These are phyloP conservation scores for Magallana nippona DNA, from an alignment of 2,888 invertebrate genomes.

Conservation along the genomic window DNA sequence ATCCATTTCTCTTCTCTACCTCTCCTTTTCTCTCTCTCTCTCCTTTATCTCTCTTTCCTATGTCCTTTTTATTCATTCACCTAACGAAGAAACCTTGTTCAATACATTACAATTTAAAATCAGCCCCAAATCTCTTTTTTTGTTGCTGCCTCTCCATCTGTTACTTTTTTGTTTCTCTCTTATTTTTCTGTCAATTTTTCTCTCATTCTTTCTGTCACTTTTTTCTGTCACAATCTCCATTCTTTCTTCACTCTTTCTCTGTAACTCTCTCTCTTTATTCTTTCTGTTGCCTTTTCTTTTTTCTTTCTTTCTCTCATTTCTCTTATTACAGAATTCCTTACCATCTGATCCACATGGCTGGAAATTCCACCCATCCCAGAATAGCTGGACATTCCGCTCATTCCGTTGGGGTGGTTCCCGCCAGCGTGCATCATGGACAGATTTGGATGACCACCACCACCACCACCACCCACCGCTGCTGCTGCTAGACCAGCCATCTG, in stretches of 20 bases:
- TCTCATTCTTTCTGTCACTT: not conserved
- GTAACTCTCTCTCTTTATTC: not conserved
- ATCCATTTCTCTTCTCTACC: too few relatives aligned
- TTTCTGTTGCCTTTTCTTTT: not conserved
- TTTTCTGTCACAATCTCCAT: not conserved
- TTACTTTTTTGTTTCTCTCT: too few relatives aligned
- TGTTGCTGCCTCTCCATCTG: too few relatives aligned
- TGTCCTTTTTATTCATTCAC: not conserved
- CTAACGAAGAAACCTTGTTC: too few relatives aligned
- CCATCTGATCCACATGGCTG: conserved; percentile 75
- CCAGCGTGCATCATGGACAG: conserved; percentile 67
- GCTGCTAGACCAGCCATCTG: conserved; percentile 78
- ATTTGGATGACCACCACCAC: conserved; percentile 56
- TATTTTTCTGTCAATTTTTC: too few relatives aligned
- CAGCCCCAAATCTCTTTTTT: too few relatives aligned
- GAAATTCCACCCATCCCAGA: conserved; percentile 62
- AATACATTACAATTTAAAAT: too few relatives aligned
- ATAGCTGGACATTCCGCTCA: conserved; percentile 78
- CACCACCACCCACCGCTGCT: conserved; percentile 17
- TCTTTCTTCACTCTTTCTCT: not conserved
- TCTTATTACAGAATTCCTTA: conserved; percentile 53
- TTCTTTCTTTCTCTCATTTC: not conserved
- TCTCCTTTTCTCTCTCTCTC: not conserved
- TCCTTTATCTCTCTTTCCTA: not conserved
- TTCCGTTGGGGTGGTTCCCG: conserved; percentile 81